Base-by-base conservation (phyloP, 2,113 vertebrate genomes). In the Oplegnathus fasciatus region DNA sequence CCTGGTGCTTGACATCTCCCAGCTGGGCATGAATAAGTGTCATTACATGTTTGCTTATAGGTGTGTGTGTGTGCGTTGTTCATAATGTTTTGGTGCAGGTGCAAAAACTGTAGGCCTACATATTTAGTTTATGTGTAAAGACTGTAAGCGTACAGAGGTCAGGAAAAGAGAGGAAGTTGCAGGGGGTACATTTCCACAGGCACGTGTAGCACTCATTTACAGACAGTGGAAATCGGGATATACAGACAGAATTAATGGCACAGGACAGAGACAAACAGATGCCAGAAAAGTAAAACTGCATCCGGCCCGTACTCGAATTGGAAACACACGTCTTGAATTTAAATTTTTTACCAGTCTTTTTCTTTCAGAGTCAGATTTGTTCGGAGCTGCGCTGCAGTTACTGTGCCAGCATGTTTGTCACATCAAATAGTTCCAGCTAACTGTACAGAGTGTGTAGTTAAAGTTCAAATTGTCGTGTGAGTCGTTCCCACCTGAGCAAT, bases 161-260 rank as follows among this genome's bases (percentile, higher is more conserved):
- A 75, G 87, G 83, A 87, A 75, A 86, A 65, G 83, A 87, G 86
- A 86, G 86, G 84, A 86, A 79, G 87, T 90, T 69, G 77, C 85
- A 92, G 89, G 86, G 90, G 84, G 90, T 86, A 85, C 80, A 87
- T 89, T 92, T 90, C 91, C 90, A 93, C 94, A 93, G 94, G 86
- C 90, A 90, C 73, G 76, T 90, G 83, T 94, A 90, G 88, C 85
- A 72, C 77, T 93, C 85, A 91, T 87, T 92, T 91, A 94, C 89
- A 88, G 87, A 90, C 83, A 80, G 90, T 90, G 88, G 80, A 89
- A 90, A 89, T 42, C 76, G 78, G 67, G 83, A 86, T 87, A 86
- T 80, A 89, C 88, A 83, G 88, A 91, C 85, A 75, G 82, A 83
- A 65, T 83, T 69, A 75, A 91, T 91, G 91, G 86, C 88, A 91